Conservation (phyloP, 1,140 invertebrate genomes). For the Lepidurus packardi region DNA sequence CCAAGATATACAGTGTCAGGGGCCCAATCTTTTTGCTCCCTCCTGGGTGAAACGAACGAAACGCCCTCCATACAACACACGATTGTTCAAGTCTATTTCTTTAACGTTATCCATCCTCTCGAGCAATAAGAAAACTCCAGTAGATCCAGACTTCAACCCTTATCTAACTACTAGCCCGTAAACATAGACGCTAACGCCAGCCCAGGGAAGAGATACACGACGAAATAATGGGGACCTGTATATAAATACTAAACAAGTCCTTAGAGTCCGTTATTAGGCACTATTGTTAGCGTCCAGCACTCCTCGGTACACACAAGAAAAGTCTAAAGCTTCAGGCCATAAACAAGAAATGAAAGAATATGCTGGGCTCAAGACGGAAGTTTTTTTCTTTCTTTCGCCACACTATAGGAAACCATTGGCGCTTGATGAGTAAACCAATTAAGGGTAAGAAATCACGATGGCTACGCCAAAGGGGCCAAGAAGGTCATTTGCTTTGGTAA, state of each 20-base stretch:
- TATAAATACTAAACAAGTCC: background rate
- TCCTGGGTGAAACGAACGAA: background rate
- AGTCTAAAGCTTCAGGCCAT: background rate
- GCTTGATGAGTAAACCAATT: no score
- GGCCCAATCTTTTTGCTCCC: background rate
- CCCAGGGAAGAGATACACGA: background rate
- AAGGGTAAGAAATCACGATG: background rate
- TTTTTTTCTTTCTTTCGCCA: no score
- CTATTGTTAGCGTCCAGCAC: background rate
- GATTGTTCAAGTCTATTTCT: background rate
- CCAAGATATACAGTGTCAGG: background rate
- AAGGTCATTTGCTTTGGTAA: background rate
- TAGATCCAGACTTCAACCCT: background rate
- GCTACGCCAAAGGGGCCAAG: background rate
- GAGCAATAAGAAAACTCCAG: slow-evolving; percentile 11
- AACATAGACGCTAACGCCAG: background rate
- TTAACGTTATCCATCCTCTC: background rate
- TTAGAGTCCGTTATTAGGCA: background rate
- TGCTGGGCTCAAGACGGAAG: background rate
- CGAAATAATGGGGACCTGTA: background rate
- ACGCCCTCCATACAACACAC: background rate
- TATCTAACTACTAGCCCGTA: background rate
- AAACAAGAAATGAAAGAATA: background rate
- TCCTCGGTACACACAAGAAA: background rate
- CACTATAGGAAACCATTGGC: no score